phyloP scores from a whole-genome alignment of 2,113 vertebrate species.

The Heteronetta atricapilla region DNA sequence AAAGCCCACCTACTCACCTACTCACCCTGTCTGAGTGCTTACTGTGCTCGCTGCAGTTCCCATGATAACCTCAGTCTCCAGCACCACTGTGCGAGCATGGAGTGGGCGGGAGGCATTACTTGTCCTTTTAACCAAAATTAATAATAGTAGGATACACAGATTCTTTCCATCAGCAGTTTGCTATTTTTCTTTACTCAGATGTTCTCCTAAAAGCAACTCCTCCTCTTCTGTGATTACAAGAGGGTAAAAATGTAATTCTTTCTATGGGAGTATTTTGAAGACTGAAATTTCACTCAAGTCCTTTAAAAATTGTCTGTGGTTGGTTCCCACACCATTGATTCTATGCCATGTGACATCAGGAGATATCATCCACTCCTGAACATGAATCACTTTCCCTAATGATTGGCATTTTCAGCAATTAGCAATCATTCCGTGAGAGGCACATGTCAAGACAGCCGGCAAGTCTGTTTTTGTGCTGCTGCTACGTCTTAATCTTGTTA shows the following conservation, averaged over 20 bases:
- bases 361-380: constrained; percentile 2
- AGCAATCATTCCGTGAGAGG: constrained; percentile 26
- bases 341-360: not conserved
- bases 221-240: not conserved
- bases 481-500: not conserved
- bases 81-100: accelerated
- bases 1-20: not conserved
- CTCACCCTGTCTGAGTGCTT: not conserved
- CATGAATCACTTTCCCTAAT: not conserved
- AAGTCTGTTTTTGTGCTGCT: constrained; percentile 5
- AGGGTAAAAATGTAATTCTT: not conserved
- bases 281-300: not conserved
- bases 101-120: not conserved
- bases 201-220: not conserved
- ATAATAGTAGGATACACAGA: accelerated
- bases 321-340: not conserved
- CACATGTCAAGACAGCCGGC: constrained; percentile 30
- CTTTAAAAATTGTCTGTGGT: not conserved
- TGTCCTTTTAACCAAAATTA: not conserved
- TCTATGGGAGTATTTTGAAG: not conserved
- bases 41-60: not conserved
- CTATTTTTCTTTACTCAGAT: not conserved
- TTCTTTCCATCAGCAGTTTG: not conserved
- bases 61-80: not conserved
- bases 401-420: constrained; percentile 36